Conservation (phyloP, 35 echinoderm and acorn worm genomes). For the Anneissia japonica region DNA sequence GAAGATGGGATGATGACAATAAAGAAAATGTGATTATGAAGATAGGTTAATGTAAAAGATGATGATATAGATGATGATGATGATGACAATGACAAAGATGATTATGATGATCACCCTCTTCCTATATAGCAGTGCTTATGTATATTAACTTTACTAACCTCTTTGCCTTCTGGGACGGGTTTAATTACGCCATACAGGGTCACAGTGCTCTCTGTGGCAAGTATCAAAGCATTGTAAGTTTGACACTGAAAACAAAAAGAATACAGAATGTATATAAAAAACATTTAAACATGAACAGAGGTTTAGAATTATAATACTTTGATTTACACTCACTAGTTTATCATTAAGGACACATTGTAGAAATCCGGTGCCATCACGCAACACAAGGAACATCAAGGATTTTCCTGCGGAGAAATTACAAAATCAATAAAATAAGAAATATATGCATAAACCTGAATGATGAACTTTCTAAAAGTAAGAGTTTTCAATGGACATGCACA, state of each 20-base stretch:
- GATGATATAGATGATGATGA: too few relatives aligned
- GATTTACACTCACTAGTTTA: slow-evolving; percentile 56
- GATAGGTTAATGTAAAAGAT: too few relatives aligned
- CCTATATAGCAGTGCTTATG: too few relatives aligned
- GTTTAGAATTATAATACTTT: too few relatives aligned
- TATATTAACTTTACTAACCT: slow-evolving; percentile 24
- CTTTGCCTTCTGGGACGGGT: slow-evolving; percentile 88
- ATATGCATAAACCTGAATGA: background rate
- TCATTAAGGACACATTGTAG: slow-evolving; percentile 91
- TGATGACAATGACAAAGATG: too few relatives aligned
- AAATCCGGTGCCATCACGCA: slow-evolving; percentile 86
- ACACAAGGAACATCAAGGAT: slow-evolving; percentile 89
- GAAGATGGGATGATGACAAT: too few relatives aligned
- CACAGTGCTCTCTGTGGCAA: slow-evolving; percentile 88
- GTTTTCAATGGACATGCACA: too few relatives aligned
- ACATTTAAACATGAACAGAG: too few relatives aligned
- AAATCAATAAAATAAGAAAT: slow-evolving; percentile 17
- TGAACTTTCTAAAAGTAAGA: background rate
- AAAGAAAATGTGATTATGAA: too few relatives aligned
- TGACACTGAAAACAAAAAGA: slow-evolving; percentile 68
- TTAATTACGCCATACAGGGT: slow-evolving; percentile 69
- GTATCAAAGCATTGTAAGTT: slow-evolving; percentile 83
- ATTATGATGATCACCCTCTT: too few relatives aligned
- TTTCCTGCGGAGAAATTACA: slow-evolving; percentile 76
- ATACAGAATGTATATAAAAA: too few relatives aligned